Evolutionary conservation across 2,113 vertebrate genomes (phyloP), one percentile per base, ranked within the genome.

Genomic region (Poecile atricapillus): DNA sequence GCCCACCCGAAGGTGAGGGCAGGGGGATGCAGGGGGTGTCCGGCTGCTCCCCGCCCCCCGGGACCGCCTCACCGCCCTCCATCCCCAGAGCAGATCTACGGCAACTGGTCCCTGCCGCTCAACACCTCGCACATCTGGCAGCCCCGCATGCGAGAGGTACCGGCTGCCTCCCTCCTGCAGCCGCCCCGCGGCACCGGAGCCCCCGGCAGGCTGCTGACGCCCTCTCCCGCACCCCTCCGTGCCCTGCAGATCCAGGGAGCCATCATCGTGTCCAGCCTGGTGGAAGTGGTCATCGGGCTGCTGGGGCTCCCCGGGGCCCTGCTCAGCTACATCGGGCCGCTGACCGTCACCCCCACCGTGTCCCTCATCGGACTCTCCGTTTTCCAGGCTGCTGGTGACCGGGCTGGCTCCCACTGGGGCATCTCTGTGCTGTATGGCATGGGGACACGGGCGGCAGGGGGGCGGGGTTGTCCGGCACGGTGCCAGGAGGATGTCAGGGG

Each of bases 341-440:
- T 99, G 77, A 99, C 99, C 1, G 98, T 99, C 97, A 99, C 99
- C 10, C 99, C 99, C 31, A 99, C 99, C 3, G 98, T 99, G 82
- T 99, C 99, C 39, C 98, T 99, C 79, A 99, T 99, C 7, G 99
- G 99, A 9, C 98, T 99, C 85, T 99, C 99, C 1, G 99, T 99
- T 56, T 99, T 99, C 97, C 98, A 98, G 95, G 98, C 98, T 0
- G 99, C 99, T 2, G 99, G 99, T 6, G 99, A 99, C 63, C 93
- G 99, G 62, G 99, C 99, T 2, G 99, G 99, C 28, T 98, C 99
- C 15, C 99, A 99, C 97, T 99, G 99, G 99, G 99, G 99, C 60
- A 98, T 99, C 35, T 98, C 99, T 1, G 94, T 97, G 21, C 98
- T 99, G 99, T 99, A 96, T 0, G 89, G 67, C 65, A 3, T 1